Conservation (phyloP, 1,140 invertebrate genomes). For the Centruroides vittatus region DNA sequence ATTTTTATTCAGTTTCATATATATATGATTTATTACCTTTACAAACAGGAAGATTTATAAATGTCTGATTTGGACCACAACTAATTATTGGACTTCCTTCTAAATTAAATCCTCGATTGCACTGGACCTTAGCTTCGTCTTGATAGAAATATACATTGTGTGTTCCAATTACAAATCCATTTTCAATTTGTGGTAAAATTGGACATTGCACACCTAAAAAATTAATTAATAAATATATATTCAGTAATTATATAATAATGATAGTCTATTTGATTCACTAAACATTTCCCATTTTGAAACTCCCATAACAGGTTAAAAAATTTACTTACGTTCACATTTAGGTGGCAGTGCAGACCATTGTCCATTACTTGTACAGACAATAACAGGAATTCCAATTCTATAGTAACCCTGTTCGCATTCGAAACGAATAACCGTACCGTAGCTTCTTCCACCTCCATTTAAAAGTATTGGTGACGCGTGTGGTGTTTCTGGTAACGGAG, state of each 20-base stretch:
- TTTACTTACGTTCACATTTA: conserved; percentile 56
- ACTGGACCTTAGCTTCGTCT: conserved; percentile 83
- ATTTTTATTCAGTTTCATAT: no score
- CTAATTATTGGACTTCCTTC: conserved; percentile 72
- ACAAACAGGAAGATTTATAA: conserved; percentile 68
- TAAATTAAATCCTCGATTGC: conserved; percentile 72
- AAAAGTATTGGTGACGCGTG: conserved; percentile 74
- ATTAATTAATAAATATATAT: background rate
- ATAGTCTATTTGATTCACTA: background rate
- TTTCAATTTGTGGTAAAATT: conserved; percentile 50
- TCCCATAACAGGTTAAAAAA: no score
- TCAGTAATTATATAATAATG: background rate
- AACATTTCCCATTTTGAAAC: no score
- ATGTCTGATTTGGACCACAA: conserved; percentile 71
- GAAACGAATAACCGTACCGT: conserved; percentile 87
- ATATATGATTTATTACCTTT: conserved; percentile 38
- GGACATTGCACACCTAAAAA: conserved; percentile 55
- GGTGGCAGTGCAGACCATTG: conserved; percentile 90
- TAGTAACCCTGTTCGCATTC: conserved; percentile 88
- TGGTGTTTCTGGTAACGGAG: conserved; percentile 69
- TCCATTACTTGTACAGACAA: conserved; percentile 90
- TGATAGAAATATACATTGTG: conserved; percentile 56
- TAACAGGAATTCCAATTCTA: conserved; percentile 67
- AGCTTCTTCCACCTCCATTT: conserved; percentile 85
- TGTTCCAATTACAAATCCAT: conserved; percentile 23